Evolutionary conservation across 2,113 vertebrate species (phyloP).

Genomic region (Myodes glareolus): DNA sequence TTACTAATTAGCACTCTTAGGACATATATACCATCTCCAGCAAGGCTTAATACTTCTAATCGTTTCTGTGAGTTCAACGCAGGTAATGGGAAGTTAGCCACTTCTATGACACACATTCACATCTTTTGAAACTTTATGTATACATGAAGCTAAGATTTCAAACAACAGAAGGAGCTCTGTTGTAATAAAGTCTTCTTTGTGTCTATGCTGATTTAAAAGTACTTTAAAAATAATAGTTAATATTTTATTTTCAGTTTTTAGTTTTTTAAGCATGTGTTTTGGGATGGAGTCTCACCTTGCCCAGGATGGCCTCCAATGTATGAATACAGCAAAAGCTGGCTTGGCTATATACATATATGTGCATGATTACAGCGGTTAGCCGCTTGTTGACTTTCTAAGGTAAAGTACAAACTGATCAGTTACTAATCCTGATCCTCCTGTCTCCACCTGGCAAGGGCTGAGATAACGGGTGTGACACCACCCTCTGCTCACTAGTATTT

Average conservation of each 20-base stretch:
- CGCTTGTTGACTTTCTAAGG: not conserved
- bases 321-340: not conserved
- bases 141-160: slow-evolving; percentile 31
- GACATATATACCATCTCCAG: not conserved
- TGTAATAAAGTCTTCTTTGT: not conserved
- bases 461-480: not conserved
- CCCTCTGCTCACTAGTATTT: not conserved
- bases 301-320: not conserved
- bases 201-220: not conserved
- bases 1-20: not conserved
- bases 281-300: not conserved
- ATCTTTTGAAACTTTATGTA: not conserved
- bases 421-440: not conserved
- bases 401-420: not conserved
- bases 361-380: not conserved
- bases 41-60: not conserved
- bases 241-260: not conserved
- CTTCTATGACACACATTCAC: not conserved
- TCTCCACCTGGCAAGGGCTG: not conserved
- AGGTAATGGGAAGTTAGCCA: not conserved
- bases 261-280: not conserved
- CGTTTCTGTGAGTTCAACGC: not conserved
- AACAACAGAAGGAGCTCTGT: not conserved
- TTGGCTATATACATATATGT: not conserved
- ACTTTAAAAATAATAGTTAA: slow-evolving; percentile 10